Percentiles rank a stretch among this genome's conserved stretches.
Conservation (phyloP, 2,888 invertebrate species). For the Vandiemenella viatica region DNA sequence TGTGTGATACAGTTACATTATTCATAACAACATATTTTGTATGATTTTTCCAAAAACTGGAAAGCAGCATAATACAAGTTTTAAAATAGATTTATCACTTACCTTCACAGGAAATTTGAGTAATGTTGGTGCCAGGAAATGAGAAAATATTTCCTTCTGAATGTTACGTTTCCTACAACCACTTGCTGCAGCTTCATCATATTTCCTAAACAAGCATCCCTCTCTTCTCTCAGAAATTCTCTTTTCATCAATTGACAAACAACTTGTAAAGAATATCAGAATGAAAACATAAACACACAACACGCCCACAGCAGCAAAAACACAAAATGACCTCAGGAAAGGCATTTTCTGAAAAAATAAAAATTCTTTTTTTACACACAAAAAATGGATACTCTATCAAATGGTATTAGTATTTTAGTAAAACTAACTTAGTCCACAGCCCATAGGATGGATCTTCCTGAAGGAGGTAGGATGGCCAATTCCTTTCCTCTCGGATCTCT, state of each 20-base stretch:
- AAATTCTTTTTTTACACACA: too few relatives aligned
- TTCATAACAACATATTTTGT: neutral
- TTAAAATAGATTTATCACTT: neutral
- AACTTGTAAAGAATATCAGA: conserved; percentile 33
- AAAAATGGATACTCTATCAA: too few relatives aligned
- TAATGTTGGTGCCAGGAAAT: conserved; percentile 27
- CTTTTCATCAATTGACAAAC: conserved; percentile 31
- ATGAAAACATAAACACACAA: conserved; percentile 30
- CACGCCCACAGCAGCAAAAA: conserved; percentile 33
- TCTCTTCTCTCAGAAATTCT: conserved; percentile 25
- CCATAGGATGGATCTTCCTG: too few relatives aligned
- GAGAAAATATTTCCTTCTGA: conserved; percentile 27
- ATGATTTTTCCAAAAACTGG: neutral
- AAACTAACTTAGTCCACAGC: too few relatives aligned
- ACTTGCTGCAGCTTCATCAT: conserved; percentile 27
- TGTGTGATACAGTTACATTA: neutral
- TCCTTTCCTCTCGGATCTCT: too few relatives aligned
- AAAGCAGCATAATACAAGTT: neutral
- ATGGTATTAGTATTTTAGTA: too few relatives aligned
- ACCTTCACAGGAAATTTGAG: conserved; percentile 28
- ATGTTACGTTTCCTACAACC: conserved; percentile 29
- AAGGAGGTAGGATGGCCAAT: too few relatives aligned
- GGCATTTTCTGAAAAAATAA: conserved; percentile 26
- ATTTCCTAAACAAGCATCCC: conserved; percentile 23
- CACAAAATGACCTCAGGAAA: conserved; percentile 33